Base-by-base conservation (phyloP, 2,113 vertebrate genomes). In the Phasianus colchicus region DNA sequence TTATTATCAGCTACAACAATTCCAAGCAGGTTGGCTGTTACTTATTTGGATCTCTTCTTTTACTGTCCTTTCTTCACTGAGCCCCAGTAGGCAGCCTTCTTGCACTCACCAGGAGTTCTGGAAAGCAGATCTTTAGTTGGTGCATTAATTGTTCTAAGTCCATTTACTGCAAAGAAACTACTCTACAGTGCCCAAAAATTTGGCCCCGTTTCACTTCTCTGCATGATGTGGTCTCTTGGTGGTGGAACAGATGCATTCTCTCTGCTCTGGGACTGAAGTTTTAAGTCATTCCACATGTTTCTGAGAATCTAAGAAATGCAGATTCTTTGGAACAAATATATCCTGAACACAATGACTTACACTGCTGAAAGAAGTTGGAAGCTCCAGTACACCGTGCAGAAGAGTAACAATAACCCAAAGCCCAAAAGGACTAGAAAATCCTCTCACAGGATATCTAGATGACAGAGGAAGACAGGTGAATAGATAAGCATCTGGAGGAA, bases 161-260 rank as follows among this genome's bases (percentile, higher is more conserved):
- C n/a, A 83, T 89, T 93, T 86, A 66, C 81, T 93, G 92, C 89
- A 92, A 87, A 96, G 83, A 87, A 84, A 58, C 40, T 75, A 90
- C 91, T 30, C 71, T 81, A 72, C 20, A 48, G 57, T 32, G 70
- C 86, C 86, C 83, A 90, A 66, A 92, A 90, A 92, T 90, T 30
- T 93, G 94, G 93, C 78, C 86, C 81, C 86, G 40, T 94, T 96
- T 94, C 74, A 75, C 63, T 92, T 58, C 55, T 83, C 60, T 2
- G 21, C 48, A 79, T 90, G 76, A 87, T 48, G 36, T 54, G 24
- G 14, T 82, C 66, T 88, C 90, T 73, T 89, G 77, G 64, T 87
- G 48, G 36, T 78, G 63, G 47, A 89, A 72, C n/a, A 83, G 61
- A 78, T 65, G 57, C 17, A 79, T 83, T 87, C 70, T 45, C 71